phyloP scores from a whole-genome alignment of 2,113 vertebrate genomes.

The Nothobranchius furzeri region DNA sequence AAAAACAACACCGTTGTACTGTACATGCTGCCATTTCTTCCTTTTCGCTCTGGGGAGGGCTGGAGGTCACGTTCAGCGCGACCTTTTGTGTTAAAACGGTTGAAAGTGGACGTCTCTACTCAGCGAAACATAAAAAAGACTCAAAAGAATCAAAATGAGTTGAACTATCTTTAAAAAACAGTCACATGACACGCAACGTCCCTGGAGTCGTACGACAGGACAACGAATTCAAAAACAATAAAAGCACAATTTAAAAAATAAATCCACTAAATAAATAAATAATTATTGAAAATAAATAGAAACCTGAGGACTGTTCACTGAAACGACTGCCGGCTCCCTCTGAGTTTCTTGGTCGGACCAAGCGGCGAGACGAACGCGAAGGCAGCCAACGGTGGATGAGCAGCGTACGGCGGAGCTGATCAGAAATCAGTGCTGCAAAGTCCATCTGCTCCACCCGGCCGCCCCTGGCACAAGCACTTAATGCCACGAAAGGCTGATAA shows the following conservation, averaged over 20 bases:
- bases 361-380: slow-evolving; percentile 46
- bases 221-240: slow-evolving; percentile 11
- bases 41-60: slow-evolving; percentile 30
- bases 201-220: slow-evolving; percentile 39
- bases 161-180: too few species aligned
- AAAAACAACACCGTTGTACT: slow-evolving; percentile 66
- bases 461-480: slow-evolving; percentile 58
- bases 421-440: slow-evolving; percentile 33
- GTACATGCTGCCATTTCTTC: slow-evolving; percentile 69
- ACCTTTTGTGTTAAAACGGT: too few species aligned
- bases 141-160: slow-evolving; percentile 31
- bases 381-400: slow-evolving; percentile 57
- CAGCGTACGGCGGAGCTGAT: slow-evolving; percentile 38
- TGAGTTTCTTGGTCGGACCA: slow-evolving; percentile 48
- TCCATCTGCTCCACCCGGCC: slow-evolving; percentile 36
- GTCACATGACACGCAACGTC: too few species aligned
- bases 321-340: slow-evolving; percentile 47
- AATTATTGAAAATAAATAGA: slow-evolving; percentile 77
- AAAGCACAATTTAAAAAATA: slow-evolving; percentile 45
- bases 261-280: slow-evolving; percentile 72
- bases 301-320: slow-evolving; percentile 75
- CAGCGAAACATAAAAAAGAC: slow-evolving; percentile 29
- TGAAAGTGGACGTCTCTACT: slow-evolving; percentile 14
- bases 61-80: too few species aligned
- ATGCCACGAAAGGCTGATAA: slow-evolving; percentile 42